Base-by-base conservation (phyloP, 2,888 invertebrate species). In the Cyclophora albipunctata region DNA sequence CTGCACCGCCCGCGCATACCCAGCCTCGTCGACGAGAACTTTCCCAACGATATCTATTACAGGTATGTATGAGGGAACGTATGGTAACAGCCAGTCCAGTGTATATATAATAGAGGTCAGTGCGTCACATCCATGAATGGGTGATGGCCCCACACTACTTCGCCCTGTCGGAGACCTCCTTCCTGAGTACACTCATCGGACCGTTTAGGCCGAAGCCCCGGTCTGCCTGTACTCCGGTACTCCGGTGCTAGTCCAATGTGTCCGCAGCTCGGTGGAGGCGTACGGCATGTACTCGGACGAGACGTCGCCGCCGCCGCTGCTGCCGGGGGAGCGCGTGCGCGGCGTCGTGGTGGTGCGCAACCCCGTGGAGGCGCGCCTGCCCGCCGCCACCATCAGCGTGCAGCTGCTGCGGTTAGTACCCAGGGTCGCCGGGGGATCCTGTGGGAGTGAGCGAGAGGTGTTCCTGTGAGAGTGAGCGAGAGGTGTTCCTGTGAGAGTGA, bases 321-420 rank as follows among this genome's bases (percentile, higher is more conserved):
- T 20, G 20, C 20, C 0, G 51, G 20, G 75, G 2, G 55, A 45
- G 20, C 34, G 51, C 2, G 67, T 69, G 2, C 59, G 71, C 0
- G 62, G 64, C 0, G 58, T 83, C 2, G 53, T 82, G 4, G 52
- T 69, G 0, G 66, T 84, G 3, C 52, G 55, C 48, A 84, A 84
- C 58, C 81, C 82, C 0, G 77, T 81, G 4, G 82, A 84, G 56
- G 73, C 84, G 0, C 66, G 73, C 2, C 69, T 83, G 45, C 84
- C 83, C 0, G 71, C 75, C 35, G 67, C 73, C 0, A 61, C 62
- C 54, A 78, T 84, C 57, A 69, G 68, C 46, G 53, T 73, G 3
- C 46, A 49, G 4, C 51, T 80, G 34, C 67, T 84, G 34, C 76
- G 63, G 82, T 81, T 53, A 47, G 5, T n/a, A 33, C n/a, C 3